phyloP scores from a whole-genome alignment of 2,797 vertebrate genomes.

The Sciurus carolinensis region DNA sequence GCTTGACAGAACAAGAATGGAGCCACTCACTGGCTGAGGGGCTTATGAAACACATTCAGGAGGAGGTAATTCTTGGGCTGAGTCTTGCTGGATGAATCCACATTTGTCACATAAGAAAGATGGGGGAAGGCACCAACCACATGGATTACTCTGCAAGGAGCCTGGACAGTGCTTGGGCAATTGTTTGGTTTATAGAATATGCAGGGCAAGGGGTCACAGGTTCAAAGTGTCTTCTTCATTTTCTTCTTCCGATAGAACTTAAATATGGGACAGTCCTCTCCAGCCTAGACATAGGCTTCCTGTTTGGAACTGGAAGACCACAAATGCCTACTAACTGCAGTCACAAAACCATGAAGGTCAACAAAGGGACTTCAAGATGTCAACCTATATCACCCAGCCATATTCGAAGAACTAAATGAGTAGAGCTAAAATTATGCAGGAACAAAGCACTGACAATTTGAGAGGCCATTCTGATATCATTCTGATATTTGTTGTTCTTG shows the following conservation, averaged over 20 bases:
- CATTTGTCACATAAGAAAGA: not conserved
- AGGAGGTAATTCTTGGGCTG: not conserved
- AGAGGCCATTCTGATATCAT: not conserved
- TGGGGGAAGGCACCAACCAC: too few relatives aligned
- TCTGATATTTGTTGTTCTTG: not conserved
- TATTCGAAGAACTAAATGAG: conserved; percentile 24
- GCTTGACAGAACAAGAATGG: not conserved
- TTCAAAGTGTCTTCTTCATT: not conserved
- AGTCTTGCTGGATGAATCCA: not conserved
- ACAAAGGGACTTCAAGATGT: not conserved
- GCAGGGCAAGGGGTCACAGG: not conserved
- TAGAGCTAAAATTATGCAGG: conserved; percentile 19
- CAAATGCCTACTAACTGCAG: not conserved
- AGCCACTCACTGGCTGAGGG: not conserved
- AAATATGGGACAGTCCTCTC: not conserved
- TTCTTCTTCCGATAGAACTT: not conserved
- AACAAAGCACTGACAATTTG: not conserved
- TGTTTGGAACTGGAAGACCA: not conserved
- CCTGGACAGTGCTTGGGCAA: not conserved
- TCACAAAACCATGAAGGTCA: not conserved
- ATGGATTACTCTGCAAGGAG: not conserved
- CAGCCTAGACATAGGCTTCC: not conserved
- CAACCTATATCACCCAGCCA: not conserved
- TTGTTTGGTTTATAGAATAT: not conserved
- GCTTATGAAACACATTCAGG: not conserved